Evolutionary conservation across 2,888 invertebrate genomes (phyloP).

Genomic region (Archips crataeganus): DNA sequence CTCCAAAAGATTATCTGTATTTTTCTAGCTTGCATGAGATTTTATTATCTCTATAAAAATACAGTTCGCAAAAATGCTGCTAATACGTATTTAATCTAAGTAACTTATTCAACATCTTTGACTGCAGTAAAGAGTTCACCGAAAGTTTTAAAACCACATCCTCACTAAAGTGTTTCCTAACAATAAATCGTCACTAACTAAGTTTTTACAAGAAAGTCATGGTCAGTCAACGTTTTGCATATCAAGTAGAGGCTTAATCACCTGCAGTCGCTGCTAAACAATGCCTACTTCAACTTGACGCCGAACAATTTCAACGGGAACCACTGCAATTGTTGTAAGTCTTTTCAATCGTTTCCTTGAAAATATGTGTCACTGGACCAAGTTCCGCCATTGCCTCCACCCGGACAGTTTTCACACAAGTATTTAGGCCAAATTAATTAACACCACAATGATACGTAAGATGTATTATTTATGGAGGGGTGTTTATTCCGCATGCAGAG

Average conservation of each 20-base stretch:
- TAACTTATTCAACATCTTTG: too few species aligned
- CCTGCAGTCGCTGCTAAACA: conserved; percentile 18
- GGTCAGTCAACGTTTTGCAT: conserved; percentile 18
- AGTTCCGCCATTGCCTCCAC: conserved; percentile 48
- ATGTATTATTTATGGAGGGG: conserved; percentile 74
- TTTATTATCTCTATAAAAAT: not conserved
- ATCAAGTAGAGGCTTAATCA: conserved; percentile 29
- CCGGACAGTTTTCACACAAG: conserved; percentile 62
- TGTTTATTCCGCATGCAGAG: conserved; percentile 47
- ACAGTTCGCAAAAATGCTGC: not conserved
- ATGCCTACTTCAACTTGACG: conserved; percentile 39
- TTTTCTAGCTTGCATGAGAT: not conserved
- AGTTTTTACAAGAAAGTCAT: conserved; percentile 28
- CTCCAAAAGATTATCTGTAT: not conserved
- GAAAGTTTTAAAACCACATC: not conserved
- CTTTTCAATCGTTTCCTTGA: conserved; percentile 57
- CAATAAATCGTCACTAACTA: conserved; percentile 20
- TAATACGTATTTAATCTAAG: not conserved
- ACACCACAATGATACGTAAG: conserved; percentile 73
- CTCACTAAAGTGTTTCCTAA: conserved; percentile 7
- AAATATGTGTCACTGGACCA: conserved; percentile 54
- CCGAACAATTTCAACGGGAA: conserved; percentile 53
- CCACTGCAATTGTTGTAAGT: conserved; percentile 54
- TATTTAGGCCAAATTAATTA: conserved; percentile 77
- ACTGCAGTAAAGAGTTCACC: too few species aligned